A percentile compares a stretch with the other conserved stretches of the same genome.
Evolutionary conservation across 64 coral and sea anemone genomes (phyloP).

Genomic region (Montipora capricornis): DNA sequence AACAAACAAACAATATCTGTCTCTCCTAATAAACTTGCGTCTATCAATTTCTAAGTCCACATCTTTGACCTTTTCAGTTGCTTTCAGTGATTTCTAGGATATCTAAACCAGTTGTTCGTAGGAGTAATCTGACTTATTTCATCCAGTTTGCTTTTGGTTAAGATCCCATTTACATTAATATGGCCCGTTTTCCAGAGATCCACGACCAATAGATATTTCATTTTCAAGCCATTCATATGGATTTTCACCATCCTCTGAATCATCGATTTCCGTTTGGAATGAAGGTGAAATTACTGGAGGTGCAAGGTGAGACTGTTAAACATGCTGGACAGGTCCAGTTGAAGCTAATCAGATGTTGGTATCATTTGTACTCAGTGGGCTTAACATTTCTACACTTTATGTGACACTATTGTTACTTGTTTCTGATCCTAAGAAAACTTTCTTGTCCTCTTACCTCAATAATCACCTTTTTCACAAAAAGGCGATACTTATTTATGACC

Average conservation of each 20-base stretch:
- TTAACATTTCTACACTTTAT: slow-evolving; percentile 6
- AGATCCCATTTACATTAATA: slow-evolving; percentile 42
- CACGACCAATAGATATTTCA: background rate
- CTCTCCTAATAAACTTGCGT: too few relatives aligned
- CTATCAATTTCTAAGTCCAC: slow-evolving; percentile 3
- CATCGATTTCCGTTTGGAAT: background rate
- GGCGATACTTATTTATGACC: too few relatives aligned
- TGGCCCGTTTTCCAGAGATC: background rate
- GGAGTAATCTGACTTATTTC: background rate
- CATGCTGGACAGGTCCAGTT: slow-evolving; percentile 1
- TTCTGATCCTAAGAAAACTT: too few relatives aligned
- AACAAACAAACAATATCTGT: background rate
- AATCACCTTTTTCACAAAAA: too few relatives aligned
- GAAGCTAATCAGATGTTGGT: background rate
- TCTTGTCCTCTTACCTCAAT: too few relatives aligned
- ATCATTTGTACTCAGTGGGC: background rate
- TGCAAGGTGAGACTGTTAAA: background rate
- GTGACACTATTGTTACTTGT: background rate
- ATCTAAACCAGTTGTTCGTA: background rate
- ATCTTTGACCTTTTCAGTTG: background rate
- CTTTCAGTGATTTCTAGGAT: slow-evolving; percentile 25
- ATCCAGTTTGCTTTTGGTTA: slow-evolving; percentile 23
- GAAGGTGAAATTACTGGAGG: too few relatives aligned
- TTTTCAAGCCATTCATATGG: background rate
- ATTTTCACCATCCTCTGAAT: background rate